Conservation (phyloP, 2,888 invertebrate species). For the Harpalus rubripes region DNA sequence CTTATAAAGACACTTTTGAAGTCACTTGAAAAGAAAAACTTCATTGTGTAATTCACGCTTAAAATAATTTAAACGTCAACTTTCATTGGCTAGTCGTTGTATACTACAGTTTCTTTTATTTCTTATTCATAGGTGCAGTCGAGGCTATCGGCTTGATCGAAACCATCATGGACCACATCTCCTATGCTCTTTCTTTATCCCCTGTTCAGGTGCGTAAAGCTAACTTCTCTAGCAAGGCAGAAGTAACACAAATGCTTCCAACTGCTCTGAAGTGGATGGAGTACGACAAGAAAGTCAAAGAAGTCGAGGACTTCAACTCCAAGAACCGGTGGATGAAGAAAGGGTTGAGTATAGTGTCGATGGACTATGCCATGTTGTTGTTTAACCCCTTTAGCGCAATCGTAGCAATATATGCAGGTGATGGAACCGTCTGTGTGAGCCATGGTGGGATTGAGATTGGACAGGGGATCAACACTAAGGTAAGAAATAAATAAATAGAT, state of each 20-base stretch:
- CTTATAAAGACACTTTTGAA: too few relatives aligned
- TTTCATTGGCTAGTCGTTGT: too few relatives aligned
- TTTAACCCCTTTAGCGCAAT: slow-evolving; percentile 80
- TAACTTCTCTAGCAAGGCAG: slow-evolving; percentile 78
- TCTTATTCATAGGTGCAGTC: neutral
- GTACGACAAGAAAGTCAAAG: slow-evolving; percentile 79
- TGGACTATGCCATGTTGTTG: slow-evolving; percentile 82
- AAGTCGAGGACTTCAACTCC: slow-evolving; percentile 83
- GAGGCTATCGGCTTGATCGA: slow-evolving; percentile 84
- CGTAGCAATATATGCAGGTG: slow-evolving; percentile 84
- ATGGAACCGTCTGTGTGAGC: slow-evolving; percentile 85
- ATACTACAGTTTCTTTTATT: neutral
- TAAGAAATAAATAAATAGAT: slow-evolving; percentile 68
- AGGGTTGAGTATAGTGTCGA: slow-evolving; percentile 84
- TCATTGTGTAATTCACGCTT: too few relatives aligned
- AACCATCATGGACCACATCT: slow-evolving; percentile 84
- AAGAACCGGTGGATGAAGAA: slow-evolving; percentile 90
- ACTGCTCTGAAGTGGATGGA: slow-evolving; percentile 81
- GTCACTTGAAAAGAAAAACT: too few relatives aligned
- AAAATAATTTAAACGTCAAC: too few relatives aligned
- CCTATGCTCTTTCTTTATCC: slow-evolving; percentile 79
- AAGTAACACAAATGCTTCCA: slow-evolving; percentile 79
- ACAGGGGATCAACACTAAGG: slow-evolving; percentile 91
- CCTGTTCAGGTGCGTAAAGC: slow-evolving; percentile 79
- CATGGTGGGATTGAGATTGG: slow-evolving; percentile 89